Evolutionary conservation across 2,113 vertebrate species (phyloP).

Genomic region (Pygoscelis antarcticus): DNA sequence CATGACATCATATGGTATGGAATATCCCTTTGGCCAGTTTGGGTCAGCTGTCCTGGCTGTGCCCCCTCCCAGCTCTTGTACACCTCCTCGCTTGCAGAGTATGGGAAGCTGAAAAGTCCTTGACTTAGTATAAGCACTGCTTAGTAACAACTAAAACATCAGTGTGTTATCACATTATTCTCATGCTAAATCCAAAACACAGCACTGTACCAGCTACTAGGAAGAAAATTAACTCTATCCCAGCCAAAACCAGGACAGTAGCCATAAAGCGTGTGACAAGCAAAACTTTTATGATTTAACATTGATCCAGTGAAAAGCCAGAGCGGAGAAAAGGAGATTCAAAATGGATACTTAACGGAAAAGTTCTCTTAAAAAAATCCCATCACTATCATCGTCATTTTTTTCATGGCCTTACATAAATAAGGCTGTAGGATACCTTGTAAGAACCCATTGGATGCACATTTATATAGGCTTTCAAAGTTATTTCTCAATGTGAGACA

Average conservation of each 20-base stretch:
- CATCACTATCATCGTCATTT: background rate
- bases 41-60: too few relatives aligned
- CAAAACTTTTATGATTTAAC: background rate
- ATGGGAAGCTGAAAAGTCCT: too few relatives aligned
- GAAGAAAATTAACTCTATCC: too few relatives aligned
- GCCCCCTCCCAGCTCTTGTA: too few relatives aligned
- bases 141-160: too few relatives aligned
- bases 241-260: background rate
- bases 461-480: background rate
- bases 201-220: too few relatives aligned
- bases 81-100: too few relatives aligned
- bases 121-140: too few relatives aligned
- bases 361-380: background rate
- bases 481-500: background rate
- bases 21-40: too few relatives aligned
- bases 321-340: background rate
- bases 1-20: too few relatives aligned
- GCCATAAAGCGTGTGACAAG: background rate
- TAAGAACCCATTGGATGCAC: background rate
- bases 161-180: too few relatives aligned
- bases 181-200: too few relatives aligned
- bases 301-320: background rate
- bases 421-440: background rate
- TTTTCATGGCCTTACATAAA: background rate
- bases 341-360: background rate